phyloP scores from a whole-genome alignment of 2,888 invertebrate species.

The Cenopis cana region DNA sequence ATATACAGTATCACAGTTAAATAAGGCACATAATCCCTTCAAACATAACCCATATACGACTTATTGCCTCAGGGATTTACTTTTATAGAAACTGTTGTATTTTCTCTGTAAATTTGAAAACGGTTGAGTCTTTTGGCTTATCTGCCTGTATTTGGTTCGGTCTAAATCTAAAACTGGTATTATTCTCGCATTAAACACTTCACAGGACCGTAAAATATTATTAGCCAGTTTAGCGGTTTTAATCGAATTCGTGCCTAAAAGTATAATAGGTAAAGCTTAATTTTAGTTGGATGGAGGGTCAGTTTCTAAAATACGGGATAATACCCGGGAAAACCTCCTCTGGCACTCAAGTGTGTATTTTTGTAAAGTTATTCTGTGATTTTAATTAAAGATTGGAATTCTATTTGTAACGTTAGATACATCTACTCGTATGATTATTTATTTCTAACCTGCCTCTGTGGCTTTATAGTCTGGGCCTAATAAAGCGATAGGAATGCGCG shows the following conservation, averaged over 20 bases:
- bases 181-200: neutral
- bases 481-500: too few relatives aligned
- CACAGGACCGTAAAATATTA: constrained; percentile 29
- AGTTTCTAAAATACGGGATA: too few relatives aligned
- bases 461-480: too few relatives aligned
- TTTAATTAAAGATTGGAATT: too few relatives aligned
- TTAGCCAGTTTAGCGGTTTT: neutral
- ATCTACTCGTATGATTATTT: too few relatives aligned
- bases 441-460: too few relatives aligned
- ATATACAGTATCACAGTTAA: too few relatives aligned
- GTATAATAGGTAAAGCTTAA: neutral
- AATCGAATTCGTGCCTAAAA: neutral
- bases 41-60: neutral
- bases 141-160: constrained; percentile 24
- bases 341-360: too few relatives aligned
- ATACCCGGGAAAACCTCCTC: too few relatives aligned
- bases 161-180: constrained; percentile 22
- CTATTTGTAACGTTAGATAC: too few relatives aligned
- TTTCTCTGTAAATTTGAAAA: constrained; percentile 10
- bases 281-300: neutral
- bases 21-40: neutral
- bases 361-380: too few relatives aligned
- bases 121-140: neutral
- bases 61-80: neutral
- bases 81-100: constrained; percentile 4